These are phyloP conservation scores for Hyppa rectilinea DNA, from an alignment of 2,888 invertebrate genomes.

Conservation along the genomic window DNA sequence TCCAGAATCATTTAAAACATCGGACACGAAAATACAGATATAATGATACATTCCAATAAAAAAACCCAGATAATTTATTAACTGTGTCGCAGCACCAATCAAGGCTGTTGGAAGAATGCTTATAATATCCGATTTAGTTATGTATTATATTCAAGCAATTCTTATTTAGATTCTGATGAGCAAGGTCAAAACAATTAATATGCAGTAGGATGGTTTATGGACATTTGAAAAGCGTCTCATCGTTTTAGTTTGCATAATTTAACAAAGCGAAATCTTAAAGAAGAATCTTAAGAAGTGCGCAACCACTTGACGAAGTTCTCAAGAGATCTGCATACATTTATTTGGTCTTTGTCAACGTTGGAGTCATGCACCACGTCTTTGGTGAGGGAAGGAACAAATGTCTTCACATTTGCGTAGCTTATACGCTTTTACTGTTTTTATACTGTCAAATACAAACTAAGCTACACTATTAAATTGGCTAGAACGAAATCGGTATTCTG, in stretches of 20 bases:
- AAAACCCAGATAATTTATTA: too few relatives aligned
- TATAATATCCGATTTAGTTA: slow-evolving; percentile 1
- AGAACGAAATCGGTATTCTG: background rate
- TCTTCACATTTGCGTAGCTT: background rate
- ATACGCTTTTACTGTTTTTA: background rate
- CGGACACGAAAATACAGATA: too few relatives aligned
- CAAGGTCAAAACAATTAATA: slow-evolving; percentile 19
- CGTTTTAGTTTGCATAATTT: background rate
- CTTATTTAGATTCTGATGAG: slow-evolving; percentile 21
- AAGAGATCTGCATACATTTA: background rate
- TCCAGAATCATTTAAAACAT: too few relatives aligned
- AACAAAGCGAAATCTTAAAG: background rate
- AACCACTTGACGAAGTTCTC: background rate
- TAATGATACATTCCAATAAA: too few relatives aligned
- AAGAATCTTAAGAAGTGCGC: too few relatives aligned
- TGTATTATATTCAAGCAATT: slow-evolving; percentile 10
- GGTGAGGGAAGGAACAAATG: background rate
- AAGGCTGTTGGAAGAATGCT: background rate
- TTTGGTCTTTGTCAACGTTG: background rate
- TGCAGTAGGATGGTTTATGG: slow-evolving; percentile 5
- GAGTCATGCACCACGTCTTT: background rate
- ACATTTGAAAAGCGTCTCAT: background rate
- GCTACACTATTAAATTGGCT: too few relatives aligned
- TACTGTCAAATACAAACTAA: too few relatives aligned
- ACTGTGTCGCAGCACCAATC: background rate